Evolutionary conservation across 2,113 vertebrate species (phyloP).

Genomic region (Carollia perspicillata): DNA sequence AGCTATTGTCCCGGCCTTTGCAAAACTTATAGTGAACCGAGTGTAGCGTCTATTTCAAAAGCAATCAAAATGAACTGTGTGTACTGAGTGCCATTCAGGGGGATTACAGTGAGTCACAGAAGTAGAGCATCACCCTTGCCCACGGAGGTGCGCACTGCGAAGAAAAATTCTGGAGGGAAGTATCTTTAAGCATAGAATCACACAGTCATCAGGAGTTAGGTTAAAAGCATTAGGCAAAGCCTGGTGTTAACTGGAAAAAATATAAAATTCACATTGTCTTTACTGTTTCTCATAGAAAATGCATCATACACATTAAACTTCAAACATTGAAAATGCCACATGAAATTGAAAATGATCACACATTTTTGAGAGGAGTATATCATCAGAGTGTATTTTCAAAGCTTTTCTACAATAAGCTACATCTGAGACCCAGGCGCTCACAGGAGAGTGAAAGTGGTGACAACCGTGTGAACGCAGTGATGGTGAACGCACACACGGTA

Average conservation of each 20-base stretch:
- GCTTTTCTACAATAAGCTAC: background rate
- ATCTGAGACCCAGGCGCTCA: background rate
- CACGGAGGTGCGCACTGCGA: accelerated
- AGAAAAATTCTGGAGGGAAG: background rate
- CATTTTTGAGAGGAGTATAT: background rate
- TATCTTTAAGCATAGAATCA: background rate
- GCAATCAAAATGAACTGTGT: background rate
- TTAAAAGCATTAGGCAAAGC: background rate
- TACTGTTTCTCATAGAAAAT: background rate
- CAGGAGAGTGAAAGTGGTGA: accelerated
- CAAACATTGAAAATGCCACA: background rate
- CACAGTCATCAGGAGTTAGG: background rate
- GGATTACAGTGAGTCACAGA: background rate
- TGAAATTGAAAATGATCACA: background rate
- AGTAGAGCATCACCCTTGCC: accelerated
- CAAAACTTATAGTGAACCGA: background rate
- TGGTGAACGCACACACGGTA: too few species aligned
- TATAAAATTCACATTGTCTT: background rate
- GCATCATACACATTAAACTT: background rate
- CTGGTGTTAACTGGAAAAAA: background rate
- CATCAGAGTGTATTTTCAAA: background rate
- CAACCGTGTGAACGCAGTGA: accelerated
- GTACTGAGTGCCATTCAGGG: background rate
- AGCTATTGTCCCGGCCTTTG: background rate
- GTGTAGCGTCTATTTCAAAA: background rate